Conservation (phyloP, 2,888 invertebrate genomes). For the Dysmachus trigonus region DNA sequence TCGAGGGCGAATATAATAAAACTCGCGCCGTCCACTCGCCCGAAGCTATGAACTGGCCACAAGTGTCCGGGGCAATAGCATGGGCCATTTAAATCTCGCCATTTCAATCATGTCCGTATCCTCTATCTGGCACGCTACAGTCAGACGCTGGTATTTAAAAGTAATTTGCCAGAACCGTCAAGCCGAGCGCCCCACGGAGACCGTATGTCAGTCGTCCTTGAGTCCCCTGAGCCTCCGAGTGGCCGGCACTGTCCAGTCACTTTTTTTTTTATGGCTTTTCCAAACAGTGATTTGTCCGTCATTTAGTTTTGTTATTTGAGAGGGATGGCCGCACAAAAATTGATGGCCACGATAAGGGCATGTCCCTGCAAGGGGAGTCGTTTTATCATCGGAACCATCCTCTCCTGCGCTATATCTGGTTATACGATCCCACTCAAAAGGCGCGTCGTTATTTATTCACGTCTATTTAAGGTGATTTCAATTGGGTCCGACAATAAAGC, state of each 20-base stretch:
- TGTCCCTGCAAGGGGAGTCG: not conserved
- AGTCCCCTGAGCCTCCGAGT: not conserved
- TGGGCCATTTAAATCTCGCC: not conserved
- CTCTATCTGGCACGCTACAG: not conserved
- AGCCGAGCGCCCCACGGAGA: not conserved
- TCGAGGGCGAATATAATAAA: not conserved
- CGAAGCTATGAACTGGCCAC: not conserved
- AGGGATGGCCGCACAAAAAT: not conserved
- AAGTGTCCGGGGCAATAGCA: not conserved
- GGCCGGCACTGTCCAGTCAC: not conserved
- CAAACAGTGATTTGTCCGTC: constrained; percentile 5
- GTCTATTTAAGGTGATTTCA: not conserved
- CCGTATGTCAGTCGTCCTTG: not conserved
- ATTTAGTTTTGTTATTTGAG: constrained; percentile 4
- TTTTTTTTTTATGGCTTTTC: not conserved
- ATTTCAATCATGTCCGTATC: not conserved
- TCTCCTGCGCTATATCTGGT: not conserved
- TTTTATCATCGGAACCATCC: not conserved
- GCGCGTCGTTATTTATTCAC: not conserved
- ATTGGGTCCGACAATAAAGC: not conserved
- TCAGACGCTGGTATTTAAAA: not conserved
- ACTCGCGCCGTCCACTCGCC: not conserved
- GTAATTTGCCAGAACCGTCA: not conserved
- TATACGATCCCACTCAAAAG: not conserved
- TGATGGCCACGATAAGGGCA: constrained; percentile 1